Base-by-base conservation (phyloP, 2,113 vertebrate species). In the Calidris pugnax region DNA sequence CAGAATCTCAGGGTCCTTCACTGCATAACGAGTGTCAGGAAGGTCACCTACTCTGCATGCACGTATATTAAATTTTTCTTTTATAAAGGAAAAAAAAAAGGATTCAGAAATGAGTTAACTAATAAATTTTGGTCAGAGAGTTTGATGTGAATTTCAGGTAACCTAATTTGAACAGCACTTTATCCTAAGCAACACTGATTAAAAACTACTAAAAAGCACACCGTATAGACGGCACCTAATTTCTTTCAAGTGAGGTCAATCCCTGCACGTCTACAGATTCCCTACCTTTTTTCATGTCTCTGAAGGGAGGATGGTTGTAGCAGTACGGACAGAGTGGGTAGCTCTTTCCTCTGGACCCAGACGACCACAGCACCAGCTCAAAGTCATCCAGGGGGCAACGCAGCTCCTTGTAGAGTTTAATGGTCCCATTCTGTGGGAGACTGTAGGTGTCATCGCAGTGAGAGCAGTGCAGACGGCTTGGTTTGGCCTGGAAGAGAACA, bases 371-470 rank as follows among this genome's bases (percentile, higher is more conserved):
- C 81, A 99, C 99, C 66, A 99, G 98, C 97, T 99, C 99, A 48
- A 99, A 99, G 83, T 99, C 99, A 64, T 99, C 99, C 78, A 99
- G 97, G 0, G 99, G 99, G 93, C 99, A 99, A 80, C 99, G 99
- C 28, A 99, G 96, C 97, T 99, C 99, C 96, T 99, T 99, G 97
- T 99, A 99, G 76, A 99, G 98, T 94, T 99, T 99, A 95, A 99
- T 99, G 92, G 99, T 99, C 35, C 99, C 99, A 0, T 99, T 99
- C 95, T 99, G 99, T 20, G 99, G 99, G 26, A 99, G 98, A 47
- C 99, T 99, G 98, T 99, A 99, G 33, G 99, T 99, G 94, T 99
- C 99, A 9, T 99, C 99, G 19, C 99, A 99, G 98, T 99, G 99
- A 33, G 99, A 99, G 87, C 99, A 99, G 96, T 99, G 99, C 59